A percentile compares a stretch with the other conserved stretches of the same genome.
Conservation (phyloP, 1,140 invertebrate genomes). For the Penaeus japonicus region DNA sequence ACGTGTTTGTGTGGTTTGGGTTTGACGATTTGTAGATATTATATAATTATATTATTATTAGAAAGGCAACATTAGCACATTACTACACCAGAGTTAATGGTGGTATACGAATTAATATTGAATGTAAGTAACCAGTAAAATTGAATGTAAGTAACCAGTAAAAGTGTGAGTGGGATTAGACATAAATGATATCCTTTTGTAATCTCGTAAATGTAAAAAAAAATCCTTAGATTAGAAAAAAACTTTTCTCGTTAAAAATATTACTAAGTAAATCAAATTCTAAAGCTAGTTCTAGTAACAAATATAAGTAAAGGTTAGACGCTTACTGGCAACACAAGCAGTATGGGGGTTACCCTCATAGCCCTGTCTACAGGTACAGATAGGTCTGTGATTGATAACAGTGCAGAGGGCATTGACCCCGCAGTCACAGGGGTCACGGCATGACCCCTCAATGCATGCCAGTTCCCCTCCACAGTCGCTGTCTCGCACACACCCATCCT, state of each 20-base stretch:
- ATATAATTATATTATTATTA: not conserved
- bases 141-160: no score
- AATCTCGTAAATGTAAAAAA: no score
- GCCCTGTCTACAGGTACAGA: constrained; percentile 61
- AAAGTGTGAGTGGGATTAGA: no score
- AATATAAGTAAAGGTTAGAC: constrained; percentile 23
- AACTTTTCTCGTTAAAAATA: no score
- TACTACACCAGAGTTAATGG: no score
- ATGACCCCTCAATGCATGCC: constrained; percentile 72
- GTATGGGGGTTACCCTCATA: constrained; percentile 63
- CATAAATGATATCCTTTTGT: no score
- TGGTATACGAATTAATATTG: no score
- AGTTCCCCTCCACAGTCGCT: constrained; percentile 76
- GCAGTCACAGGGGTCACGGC: constrained; percentile 83
- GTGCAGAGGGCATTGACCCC: constrained; percentile 79
- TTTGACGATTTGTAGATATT: not conserved
- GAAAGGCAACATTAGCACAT: not conserved
- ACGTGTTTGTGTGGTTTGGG: not conserved
- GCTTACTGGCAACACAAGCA: constrained; percentile 60
- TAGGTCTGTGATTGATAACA: constrained; percentile 59
- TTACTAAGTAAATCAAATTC: not conserved
- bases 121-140: no score
- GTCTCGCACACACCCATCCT: constrained; percentile 73
- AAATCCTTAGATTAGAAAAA: no score
- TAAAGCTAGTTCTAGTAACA: not conserved